These are phyloP conservation scores for Henicopernis longicauda DNA, from an alignment of 2,113 vertebrate genomes.

Conservation along the genomic window DNA sequence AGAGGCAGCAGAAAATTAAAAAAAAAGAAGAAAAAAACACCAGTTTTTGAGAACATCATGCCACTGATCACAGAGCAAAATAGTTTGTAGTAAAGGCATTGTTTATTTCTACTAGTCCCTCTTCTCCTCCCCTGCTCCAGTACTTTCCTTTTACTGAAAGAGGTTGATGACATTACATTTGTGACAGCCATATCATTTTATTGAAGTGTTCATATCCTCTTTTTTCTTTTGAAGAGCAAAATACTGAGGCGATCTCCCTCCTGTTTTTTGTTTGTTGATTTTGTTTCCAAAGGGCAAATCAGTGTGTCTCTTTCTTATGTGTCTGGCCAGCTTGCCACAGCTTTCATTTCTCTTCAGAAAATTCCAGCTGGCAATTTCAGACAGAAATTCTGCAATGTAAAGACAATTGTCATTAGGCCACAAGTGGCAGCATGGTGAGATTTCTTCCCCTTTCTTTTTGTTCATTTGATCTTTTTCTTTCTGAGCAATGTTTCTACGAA, in stretches of 20 bases:
- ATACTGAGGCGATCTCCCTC: background rate
- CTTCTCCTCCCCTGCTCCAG: background rate
- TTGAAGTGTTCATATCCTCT: background rate
- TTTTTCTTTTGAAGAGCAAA: background rate
- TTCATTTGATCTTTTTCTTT: background rate
- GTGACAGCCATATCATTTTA: background rate
- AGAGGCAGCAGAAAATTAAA: background rate
- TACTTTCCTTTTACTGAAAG: background rate
- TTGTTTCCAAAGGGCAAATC: background rate
- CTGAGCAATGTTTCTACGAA: background rate
- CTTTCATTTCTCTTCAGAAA: background rate
- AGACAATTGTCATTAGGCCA: background rate
- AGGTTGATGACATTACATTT: background rate
- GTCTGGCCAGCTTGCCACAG: background rate
- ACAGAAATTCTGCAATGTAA: background rate
- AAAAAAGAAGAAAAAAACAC: fast-evolving
- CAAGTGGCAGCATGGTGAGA: background rate
- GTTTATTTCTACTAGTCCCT: background rate
- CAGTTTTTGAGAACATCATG: background rate
- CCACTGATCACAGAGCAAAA: background rate
- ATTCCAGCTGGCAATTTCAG: background rate
- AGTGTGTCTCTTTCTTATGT: background rate
- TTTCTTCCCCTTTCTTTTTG: background rate
- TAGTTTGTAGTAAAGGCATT: background rate
- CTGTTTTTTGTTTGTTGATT: background rate